Percentiles rank a stretch among this genome's conserved stretches.
phyloP scores from a whole-genome alignment of 2,113 vertebrate species.

The Gadus chalcogrammus region DNA sequence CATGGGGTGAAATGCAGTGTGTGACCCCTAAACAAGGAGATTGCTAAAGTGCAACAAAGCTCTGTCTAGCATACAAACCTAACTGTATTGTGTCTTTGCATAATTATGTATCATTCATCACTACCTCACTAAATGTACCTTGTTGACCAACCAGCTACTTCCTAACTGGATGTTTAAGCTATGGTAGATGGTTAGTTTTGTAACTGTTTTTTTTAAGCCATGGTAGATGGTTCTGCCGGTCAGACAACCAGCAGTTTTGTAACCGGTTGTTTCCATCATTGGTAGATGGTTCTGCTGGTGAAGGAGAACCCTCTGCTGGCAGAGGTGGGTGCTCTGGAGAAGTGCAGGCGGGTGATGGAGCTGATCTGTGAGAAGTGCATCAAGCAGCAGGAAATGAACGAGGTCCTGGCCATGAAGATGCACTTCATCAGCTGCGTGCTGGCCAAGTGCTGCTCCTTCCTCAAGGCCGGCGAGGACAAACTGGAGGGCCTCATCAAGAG shows the following conservation, averaged over 20 bases:
- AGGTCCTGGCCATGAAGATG: constrained; percentile 99
- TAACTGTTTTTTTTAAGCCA: neutral
- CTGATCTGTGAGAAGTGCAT: constrained; percentile 95
- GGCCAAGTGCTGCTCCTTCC: constrained; percentile 84
- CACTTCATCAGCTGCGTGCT: constrained; percentile 94
- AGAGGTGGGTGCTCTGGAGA: constrained; percentile 82
- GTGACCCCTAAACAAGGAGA: no score
- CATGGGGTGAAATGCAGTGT: no score
- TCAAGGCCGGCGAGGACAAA: constrained; percentile 86
- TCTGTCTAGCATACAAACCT: neutral
- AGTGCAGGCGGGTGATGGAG: constrained; percentile 89
- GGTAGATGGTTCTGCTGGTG: constrained; percentile 47
- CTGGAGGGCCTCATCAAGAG: constrained; percentile 88
- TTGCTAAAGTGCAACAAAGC: neutral
- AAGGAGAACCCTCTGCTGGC: constrained; percentile 90
- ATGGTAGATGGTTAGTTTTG: neutral
- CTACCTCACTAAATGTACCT: no score
- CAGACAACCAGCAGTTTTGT: no score
- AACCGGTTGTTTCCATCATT: neutral
- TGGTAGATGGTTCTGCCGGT: constrained; percentile 86
- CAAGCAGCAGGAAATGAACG: constrained; percentile 98
- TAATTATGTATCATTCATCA: no score
- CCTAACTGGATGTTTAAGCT: neutral
- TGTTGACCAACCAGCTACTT: no score
- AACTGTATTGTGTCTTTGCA: no score